Evolutionary conservation across 2,888 invertebrate genomes (phyloP).

Genomic region (Tryphoninae sp.): DNA sequence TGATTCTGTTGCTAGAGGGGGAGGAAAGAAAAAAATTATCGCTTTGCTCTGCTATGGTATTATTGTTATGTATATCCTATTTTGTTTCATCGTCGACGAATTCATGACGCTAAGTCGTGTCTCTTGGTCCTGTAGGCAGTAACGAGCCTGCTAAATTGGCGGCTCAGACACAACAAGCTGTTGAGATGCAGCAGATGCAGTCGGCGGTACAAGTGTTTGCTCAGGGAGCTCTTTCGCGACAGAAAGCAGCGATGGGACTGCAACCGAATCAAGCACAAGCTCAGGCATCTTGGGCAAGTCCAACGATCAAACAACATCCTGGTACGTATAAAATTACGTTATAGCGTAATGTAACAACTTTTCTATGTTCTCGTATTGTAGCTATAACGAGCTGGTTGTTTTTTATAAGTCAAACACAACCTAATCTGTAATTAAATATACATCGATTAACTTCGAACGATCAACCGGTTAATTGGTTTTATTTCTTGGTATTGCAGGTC

Average conservation of each 20-base stretch:
- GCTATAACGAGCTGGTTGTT: neutral
- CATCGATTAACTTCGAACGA: neutral
- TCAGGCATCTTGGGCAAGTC: slow-evolving; percentile 75
- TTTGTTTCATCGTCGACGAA: slow-evolving; percentile 14
- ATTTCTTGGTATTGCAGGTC: slow-evolving; percentile 78
- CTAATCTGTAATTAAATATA: neutral
- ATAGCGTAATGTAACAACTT: neutral
- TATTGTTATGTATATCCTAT: slow-evolving; percentile 1
- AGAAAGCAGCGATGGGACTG: slow-evolving; percentile 71
- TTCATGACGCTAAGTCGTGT: slow-evolving; percentile 40
- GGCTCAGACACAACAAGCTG: slow-evolving; percentile 75
- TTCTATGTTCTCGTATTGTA: neutral
- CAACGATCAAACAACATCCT: slow-evolving; percentile 77
- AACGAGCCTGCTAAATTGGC: slow-evolving; percentile 77
- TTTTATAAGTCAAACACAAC: neutral
- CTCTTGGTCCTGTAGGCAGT: slow-evolving; percentile 70
- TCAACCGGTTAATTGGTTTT: neutral
- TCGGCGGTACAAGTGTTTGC: slow-evolving; percentile 75
- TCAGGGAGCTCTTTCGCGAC: slow-evolving; percentile 77
- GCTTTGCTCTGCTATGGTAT: slow-evolving; percentile 27
- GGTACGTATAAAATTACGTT: slow-evolving; percentile 68
- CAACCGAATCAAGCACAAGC: slow-evolving; percentile 70
- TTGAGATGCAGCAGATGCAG: slow-evolving; percentile 78
- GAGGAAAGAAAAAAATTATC: neutral
- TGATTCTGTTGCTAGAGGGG: neutral